Evolutionary conservation across 2,888 invertebrate species (phyloP), one percentile per base, ranked within the genome.

Genomic region (Diadegma fenestrale): DNA sequence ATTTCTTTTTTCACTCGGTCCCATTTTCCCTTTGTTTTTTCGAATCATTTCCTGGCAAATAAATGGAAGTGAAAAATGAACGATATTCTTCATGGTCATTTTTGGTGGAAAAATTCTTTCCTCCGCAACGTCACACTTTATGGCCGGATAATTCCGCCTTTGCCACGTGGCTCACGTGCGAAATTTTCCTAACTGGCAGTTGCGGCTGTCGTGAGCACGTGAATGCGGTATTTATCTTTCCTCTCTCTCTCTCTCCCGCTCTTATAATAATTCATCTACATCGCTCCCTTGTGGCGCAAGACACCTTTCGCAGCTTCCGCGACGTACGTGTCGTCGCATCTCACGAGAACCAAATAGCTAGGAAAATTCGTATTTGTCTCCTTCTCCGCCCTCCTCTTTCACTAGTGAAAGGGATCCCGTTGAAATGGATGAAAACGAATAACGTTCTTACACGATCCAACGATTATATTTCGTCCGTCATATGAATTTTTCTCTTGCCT

Each of bases 91-190:
- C 71, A 71, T 71, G 64, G 68, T 86, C 51, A 69, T 19, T 64
- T 76, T 19, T 73, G 54, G 69, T 22, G 19, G 14, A 26, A 72
- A 78, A 81, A 80, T 87, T 85, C 78, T 80, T 84, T 80, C 76
- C 75, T 83, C 78, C 84, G 83, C 88, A 84, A 86, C 87, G 73
- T 76, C 78, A 82, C 86, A 51, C 87, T 72, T 87, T 86, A 76
- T 45, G 86, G 83, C 85, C 82, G 84, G 86, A 88, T 89, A 90
- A 89, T 89, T 87, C 89, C 88, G 71, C 54, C 71, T 77, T 82
- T 84, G 88, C 87, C 88, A 90, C 89, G 89, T 88, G 89, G 88
- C 90, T 89, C 91, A 91, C 90, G 91, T 88, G 90, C 90, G 88
- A 90, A 90, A 90, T 89, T 90, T 88, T 87, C 85, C 87, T 84